Evolutionary conservation across 37 sponge, comb jelly and placozoan genomes (phyloP).

Genomic region (Halisarca cf. caerulea): DNA sequence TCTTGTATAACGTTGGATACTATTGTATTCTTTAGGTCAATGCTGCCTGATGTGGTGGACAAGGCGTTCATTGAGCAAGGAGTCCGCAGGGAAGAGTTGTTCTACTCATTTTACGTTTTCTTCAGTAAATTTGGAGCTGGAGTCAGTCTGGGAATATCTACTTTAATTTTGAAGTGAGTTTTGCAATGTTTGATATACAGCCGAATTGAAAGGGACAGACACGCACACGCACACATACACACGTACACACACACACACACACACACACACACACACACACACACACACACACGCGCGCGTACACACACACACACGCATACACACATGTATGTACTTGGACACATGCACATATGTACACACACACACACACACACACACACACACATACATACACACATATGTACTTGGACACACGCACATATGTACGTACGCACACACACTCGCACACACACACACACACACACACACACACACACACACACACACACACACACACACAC

Average conservation of each 20-base stretch:
- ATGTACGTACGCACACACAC: not conserved
- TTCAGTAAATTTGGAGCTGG: slow-evolving; percentile 83
- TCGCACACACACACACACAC: slow-evolving; percentile 16
- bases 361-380: too few relatives aligned
- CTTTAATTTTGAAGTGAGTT: slow-evolving; percentile 64
- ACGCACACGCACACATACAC: slow-evolving; percentile 1
- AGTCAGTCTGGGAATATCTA: slow-evolving; percentile 83
- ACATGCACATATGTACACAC: not conserved
- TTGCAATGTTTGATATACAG: too few relatives aligned
- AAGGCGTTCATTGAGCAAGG: slow-evolving; percentile 44
- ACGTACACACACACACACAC: not conserved
- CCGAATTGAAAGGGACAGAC: too few relatives aligned
- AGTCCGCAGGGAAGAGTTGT: slow-evolving; percentile 82
- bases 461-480: too few relatives aligned
- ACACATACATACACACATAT: too few relatives aligned
- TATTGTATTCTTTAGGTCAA: slow-evolving; percentile 64
- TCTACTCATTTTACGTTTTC: slow-evolving; percentile 92
- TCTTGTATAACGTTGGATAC: too few relatives aligned
- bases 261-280: not conserved
- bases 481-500: too few relatives aligned
- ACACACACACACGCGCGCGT: too few relatives aligned
- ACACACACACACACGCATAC: too few relatives aligned
- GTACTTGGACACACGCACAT: not conserved
- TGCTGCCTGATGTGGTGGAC: slow-evolving; percentile 94
- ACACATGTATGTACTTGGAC: too few relatives aligned